A percentile compares a stretch with the other conserved stretches of the same genome.
phyloP scores from a whole-genome alignment of 2,797 vertebrate species.

The Siniperca scherzeri region DNA sequence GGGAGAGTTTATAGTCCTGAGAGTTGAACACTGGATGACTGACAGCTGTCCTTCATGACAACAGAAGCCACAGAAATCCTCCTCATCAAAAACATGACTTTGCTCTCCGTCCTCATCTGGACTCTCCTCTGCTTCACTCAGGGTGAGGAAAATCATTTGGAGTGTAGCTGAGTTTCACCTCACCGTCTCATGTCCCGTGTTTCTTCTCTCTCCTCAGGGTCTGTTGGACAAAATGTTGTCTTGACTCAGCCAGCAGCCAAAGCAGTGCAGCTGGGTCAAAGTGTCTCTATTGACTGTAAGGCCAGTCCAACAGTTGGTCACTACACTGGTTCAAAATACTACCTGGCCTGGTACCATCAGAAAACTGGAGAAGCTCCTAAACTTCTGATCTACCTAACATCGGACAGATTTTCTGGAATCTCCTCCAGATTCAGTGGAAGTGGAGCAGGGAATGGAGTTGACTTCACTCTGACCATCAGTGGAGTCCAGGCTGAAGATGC shows the following conservation, averaged over 20 bases:
- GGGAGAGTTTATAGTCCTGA: background rate
- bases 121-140: conserved; percentile 9
- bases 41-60: conserved; percentile 46
- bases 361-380: conserved; percentile 23
- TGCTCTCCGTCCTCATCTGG: conserved; percentile 37
- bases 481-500: no score
- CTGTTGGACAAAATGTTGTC: no score
- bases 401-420: background rate
- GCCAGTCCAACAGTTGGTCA: no score
- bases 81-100: conserved; percentile 34
- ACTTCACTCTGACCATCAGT: no score
- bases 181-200: no score
- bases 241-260: no score
- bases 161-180: no score
- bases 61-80: conserved; percentile 31
- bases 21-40: conserved; percentile 25
- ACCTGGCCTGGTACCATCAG: background rate
- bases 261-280: no score
- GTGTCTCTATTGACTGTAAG: background rate
- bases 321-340: no score
- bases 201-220: no score
- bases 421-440: background rate
- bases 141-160: no score
- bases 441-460: background rate
- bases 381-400: background rate